These are phyloP conservation scores for Taphrorychus bicolor DNA, from an alignment of 2,888 invertebrate genomes.

Conservation along the genomic window DNA sequence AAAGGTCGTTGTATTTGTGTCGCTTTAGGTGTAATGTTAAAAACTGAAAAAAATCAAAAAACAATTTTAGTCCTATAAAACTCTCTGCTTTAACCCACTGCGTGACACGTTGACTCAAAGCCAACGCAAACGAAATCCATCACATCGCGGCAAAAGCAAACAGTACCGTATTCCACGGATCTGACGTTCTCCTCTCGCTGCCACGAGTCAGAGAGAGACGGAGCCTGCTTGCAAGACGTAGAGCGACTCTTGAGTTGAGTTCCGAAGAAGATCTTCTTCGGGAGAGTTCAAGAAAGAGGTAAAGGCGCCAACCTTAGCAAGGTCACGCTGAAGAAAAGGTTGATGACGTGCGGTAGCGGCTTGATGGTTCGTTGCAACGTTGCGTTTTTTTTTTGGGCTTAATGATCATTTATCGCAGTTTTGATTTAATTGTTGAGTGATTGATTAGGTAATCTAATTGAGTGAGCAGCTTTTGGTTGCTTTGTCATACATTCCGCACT, in stretches of 20 bases:
- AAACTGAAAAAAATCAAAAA: too few species aligned
- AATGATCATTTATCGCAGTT: not conserved
- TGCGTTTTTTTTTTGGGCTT: not conserved
- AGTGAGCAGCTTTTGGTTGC: too few species aligned
- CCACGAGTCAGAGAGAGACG: not conserved
- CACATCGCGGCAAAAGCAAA: not conserved
- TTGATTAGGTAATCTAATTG: not conserved
- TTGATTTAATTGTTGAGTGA: not conserved
- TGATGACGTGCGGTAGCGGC: not conserved
- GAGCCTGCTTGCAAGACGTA: not conserved
- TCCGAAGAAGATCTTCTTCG: constrained; percentile 25
- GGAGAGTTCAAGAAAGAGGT: constrained; percentile 52
- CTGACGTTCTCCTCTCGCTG: not conserved
- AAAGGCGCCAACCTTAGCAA: constrained; percentile 45
- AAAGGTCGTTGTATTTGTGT: too few species aligned
- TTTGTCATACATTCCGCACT: too few species aligned
- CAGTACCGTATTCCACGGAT: not conserved
- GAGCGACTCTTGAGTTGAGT: not conserved
- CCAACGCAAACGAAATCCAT: not conserved
- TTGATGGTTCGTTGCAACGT: constrained; percentile 3
- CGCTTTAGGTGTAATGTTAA: too few species aligned
- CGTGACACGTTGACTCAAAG: not conserved
- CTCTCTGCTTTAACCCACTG: not conserved
- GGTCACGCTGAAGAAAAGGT: constrained; percentile 31
- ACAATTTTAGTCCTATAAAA: too few species aligned